These are phyloP conservation scores for Diarsia mendica DNA, from an alignment of 2,888 invertebrate genomes.

Conservation along the genomic window DNA sequence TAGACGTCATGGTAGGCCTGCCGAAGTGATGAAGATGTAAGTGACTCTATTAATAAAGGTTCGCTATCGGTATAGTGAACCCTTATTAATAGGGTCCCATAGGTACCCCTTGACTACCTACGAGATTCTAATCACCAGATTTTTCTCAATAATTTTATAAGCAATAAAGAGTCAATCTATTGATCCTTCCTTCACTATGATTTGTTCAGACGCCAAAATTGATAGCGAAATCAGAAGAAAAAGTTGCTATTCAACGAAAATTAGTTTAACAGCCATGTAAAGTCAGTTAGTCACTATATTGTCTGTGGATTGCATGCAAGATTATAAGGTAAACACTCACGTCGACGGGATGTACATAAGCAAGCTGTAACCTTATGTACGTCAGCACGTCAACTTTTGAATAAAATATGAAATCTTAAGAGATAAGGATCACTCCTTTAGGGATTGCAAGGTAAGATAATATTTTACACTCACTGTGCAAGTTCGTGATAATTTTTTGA, in stretches of 20 bases:
- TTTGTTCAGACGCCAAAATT: neutral
- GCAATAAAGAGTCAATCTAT: neutral
- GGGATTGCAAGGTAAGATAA: constrained; percentile 34
- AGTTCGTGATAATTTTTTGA: constrained; percentile 27
- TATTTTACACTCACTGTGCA: constrained; percentile 14
- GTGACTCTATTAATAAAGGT: too few relatives aligned
- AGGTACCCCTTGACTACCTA: neutral
- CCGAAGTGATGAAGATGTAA: too few relatives aligned
- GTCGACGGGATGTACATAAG: constrained; percentile 45
- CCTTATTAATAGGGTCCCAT: neutral
- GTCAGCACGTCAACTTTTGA: constrained; percentile 56
- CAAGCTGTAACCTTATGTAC: constrained; percentile 32
- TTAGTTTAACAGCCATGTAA: constrained; percentile 18
- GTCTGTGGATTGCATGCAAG: constrained; percentile 4
- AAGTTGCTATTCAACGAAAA: constrained; percentile 4
- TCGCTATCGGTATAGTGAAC: too few relatives aligned
- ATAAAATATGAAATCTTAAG: constrained; percentile 57
- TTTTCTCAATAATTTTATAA: neutral
- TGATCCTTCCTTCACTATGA: neutral
- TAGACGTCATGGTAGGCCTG: too few relatives aligned
- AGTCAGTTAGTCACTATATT: constrained; percentile 3
- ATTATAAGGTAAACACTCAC: constrained; percentile 27
- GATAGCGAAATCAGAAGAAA: neutral
- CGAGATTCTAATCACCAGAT: neutral
- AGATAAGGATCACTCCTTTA: constrained; percentile 58